phyloP scores from a whole-genome alignment of 2,888 invertebrate genomes.

The Morpho deidamia region DNA sequence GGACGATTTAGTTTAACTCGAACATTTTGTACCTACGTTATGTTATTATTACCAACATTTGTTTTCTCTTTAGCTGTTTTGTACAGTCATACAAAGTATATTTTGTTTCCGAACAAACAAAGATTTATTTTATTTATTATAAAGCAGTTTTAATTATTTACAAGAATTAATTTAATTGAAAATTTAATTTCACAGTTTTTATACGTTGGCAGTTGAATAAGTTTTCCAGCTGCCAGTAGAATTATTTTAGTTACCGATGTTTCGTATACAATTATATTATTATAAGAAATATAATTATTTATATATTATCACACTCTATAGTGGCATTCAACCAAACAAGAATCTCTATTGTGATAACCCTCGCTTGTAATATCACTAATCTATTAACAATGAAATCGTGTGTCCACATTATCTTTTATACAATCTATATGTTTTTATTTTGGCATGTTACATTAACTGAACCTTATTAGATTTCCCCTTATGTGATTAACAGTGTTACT shows the following conservation, averaged over 20 bases:
- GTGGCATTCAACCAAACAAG: conserved; percentile 36
- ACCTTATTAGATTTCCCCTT: conserved; percentile 38
- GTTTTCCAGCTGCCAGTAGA: conserved; percentile 60
- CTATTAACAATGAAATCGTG: conserved; percentile 51
- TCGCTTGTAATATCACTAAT: conserved; percentile 79
- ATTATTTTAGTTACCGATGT: conserved; percentile 66
- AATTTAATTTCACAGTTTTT: conserved; percentile 36
- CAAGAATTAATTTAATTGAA: conserved; percentile 51
- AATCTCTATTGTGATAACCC: conserved; percentile 66
- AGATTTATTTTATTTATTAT: conserved; percentile 58
- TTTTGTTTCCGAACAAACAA: conserved; percentile 61
- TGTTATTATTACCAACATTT: conserved; percentile 54
- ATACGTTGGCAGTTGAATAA: conserved; percentile 55
- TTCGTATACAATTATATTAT: conserved; percentile 56
- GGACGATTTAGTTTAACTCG: conserved; percentile 57
- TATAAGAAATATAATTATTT: conserved; percentile 30
- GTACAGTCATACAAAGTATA: conserved; percentile 68
- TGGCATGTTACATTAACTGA: conserved; percentile 33
- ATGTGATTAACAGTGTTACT: conserved; percentile 48
- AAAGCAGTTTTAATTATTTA: conserved; percentile 55
- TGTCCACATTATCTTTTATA: conserved; percentile 10
- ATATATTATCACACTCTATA: conserved; percentile 36
- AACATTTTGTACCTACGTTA: conserved; percentile 64
- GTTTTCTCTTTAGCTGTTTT: conserved; percentile 52
- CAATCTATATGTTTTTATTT: not conserved